Evolutionary conservation across 2,888 invertebrate genomes (phyloP), one percentile per base, ranked within the genome.

Genomic region (Gibbula magus): DNA sequence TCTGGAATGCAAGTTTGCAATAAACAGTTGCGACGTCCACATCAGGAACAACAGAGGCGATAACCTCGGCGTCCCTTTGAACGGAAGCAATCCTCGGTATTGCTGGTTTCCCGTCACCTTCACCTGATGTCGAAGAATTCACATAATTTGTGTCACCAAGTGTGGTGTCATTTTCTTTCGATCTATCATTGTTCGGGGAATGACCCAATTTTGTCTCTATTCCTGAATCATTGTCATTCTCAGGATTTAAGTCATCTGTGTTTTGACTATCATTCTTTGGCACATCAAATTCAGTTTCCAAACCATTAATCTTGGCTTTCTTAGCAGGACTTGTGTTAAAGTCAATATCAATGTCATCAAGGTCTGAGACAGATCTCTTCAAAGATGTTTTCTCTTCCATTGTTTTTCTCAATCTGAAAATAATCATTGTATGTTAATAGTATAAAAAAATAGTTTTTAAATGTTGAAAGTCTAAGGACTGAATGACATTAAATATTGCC

Each of bases 51-150:
- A 90, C 84, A 32, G 75, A 73, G 32, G 83, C 45, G 32, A 89
- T 87, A 0, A 86, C 76, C 29, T 86, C 77, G 10, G 89, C 88
- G 86, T 90, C 90, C 66, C 78, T 78, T 7, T 86, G 78, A 22
- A 89, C 81, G 16, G 90, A 90, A 52, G 86, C 81, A 76, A 84
- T 79, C 74, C 85, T 87, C 20, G 76, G 76, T 25, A 87, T 53
- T 7, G 32, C 67, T 4, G 61, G n/a, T 20, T 22, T 67, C 2
- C 66, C 61, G 13, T 67, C 61, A 29, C 18, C 5, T 61, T 10
- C 2, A 2, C 16, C 22, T 16, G 25, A 25, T 61, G 61, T 25
- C 13, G 10, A 45, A 45, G 45, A 45, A 45, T 45, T 45, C 13
- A 45, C 5, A 45, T 45, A 10, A 45, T 45, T 45, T 45, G 45